These are phyloP conservation scores for Bolborhynchus lineola DNA, from an alignment of 2,113 vertebrate species.

Conservation along the genomic window DNA sequence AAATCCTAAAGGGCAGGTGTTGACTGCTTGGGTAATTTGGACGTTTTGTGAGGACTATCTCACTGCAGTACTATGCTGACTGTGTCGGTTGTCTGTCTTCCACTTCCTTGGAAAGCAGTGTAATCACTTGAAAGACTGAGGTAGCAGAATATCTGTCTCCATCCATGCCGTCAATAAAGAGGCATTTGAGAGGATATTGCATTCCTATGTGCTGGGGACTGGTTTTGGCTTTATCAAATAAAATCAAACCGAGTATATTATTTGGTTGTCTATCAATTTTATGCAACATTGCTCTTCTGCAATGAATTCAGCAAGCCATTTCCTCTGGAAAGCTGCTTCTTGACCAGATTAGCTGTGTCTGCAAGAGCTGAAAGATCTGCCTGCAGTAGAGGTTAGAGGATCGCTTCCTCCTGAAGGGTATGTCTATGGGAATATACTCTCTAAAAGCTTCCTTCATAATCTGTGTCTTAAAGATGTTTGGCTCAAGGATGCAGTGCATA, in stretches of 20 bases:
- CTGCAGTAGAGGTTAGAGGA: neutral
- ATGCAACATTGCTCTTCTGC: neutral
- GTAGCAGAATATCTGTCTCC: neutral
- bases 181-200: neutral
- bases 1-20: neutral
- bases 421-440: neutral
- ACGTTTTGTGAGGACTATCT: neutral
- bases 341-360: neutral
- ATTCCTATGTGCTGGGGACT: neutral
- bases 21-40: neutral
- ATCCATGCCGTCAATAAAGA: neutral
- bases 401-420: neutral
- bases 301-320: neutral
- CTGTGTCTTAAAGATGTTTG: neutral
- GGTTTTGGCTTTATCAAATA: neutral
- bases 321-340: neutral
- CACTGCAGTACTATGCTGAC: rapidly evolving
- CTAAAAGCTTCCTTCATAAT: neutral
- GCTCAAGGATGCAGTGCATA: neutral
- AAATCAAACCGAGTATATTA: neutral
- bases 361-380: neutral
- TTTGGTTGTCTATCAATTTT: neutral
- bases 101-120: neutral
- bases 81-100: neutral
- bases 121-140: neutral